phyloP scores from a whole-genome alignment of 2,113 vertebrate genomes.

The Pteruthius melanotis region DNA sequence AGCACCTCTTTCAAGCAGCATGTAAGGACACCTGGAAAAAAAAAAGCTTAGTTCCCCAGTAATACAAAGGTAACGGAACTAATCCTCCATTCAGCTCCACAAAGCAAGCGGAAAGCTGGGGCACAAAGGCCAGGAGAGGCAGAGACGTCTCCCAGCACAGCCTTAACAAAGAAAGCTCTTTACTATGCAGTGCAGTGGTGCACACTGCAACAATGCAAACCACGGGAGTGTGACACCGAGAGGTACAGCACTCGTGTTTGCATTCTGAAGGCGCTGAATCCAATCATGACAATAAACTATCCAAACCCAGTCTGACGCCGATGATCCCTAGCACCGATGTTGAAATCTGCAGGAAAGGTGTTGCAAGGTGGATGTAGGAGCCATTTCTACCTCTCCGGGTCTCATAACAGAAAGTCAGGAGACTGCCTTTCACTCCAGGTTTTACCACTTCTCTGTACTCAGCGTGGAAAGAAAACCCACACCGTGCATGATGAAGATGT shows the following conservation, averaged over 20 bases:
- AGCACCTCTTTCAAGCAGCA: not conserved
- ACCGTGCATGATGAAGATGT: rapidly evolving
- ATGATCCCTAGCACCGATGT: not conserved
- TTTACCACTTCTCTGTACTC: not conserved
- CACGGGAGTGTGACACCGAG: rapidly evolving
- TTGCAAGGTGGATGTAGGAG: not conserved
- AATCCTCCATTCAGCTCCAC: not conserved
- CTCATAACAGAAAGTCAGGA: not conserved
- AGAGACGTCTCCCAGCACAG: not conserved
- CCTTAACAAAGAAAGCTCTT: not conserved
- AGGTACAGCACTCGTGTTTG: rapidly evolving
- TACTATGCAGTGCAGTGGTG: not conserved
- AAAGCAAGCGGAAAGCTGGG: not conserved
- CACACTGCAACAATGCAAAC: not conserved
- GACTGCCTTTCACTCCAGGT: not conserved
- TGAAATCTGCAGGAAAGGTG: not conserved
- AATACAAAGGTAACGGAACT: not conserved
- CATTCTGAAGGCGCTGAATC: not conserved
- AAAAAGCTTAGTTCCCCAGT: not conserved
- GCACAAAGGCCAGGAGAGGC: not conserved
- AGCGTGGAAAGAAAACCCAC: not conserved
- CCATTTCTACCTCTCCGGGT: not conserved
- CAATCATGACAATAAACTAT: rapidly evolving
- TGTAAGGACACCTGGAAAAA: not conserved
- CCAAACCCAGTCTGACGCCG: not conserved